Evolutionary conservation across 2,797 vertebrate species (phyloP).

Genomic region (Phalloptychus januarius): DNA sequence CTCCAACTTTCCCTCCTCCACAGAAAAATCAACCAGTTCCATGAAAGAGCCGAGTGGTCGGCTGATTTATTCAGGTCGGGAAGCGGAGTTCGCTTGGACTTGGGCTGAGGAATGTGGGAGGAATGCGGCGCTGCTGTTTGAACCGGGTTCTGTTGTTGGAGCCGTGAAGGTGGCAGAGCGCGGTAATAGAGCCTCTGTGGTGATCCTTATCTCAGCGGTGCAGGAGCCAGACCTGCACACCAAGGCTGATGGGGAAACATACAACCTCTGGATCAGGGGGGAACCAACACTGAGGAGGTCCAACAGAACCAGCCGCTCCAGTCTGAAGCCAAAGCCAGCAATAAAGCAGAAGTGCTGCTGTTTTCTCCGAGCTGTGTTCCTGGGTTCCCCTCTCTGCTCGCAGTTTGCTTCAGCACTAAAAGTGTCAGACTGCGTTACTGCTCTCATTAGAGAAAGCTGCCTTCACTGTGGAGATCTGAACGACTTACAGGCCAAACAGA

Average conservation of each 20-base stretch:
- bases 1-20: neutral
- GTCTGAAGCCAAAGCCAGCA: conserved; percentile 45
- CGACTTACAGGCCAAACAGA: conserved; percentile 2
- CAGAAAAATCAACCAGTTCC: neutral
- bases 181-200: conserved; percentile 73
- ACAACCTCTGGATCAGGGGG: conserved; percentile 26
- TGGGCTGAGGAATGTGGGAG: conserved; percentile 37
- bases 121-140: neutral
- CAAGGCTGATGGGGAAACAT: conserved; percentile 44
- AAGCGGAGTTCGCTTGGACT: conserved; percentile 64
- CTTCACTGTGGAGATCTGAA: neutral
- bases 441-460: conserved; percentile 72
- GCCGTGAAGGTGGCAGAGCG: conserved; percentile 78
- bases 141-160: conserved; percentile 64
- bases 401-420: conserved; percentile 64
- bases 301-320: conserved; percentile 42
- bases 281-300: conserved; percentile 24
- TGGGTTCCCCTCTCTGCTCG: conserved; percentile 24
- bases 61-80: conserved; percentile 81
- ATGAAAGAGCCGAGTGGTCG: neutral
- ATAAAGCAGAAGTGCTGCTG: conserved; percentile 43
- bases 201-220: conserved; percentile 66
- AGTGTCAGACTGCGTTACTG: conserved; percentile 76
- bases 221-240: conserved; percentile 28
- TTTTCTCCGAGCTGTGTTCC: conserved; percentile 26